Base-by-base conservation (phyloP, 2,888 invertebrate species). In the Epinotia brunnichana region DNA sequence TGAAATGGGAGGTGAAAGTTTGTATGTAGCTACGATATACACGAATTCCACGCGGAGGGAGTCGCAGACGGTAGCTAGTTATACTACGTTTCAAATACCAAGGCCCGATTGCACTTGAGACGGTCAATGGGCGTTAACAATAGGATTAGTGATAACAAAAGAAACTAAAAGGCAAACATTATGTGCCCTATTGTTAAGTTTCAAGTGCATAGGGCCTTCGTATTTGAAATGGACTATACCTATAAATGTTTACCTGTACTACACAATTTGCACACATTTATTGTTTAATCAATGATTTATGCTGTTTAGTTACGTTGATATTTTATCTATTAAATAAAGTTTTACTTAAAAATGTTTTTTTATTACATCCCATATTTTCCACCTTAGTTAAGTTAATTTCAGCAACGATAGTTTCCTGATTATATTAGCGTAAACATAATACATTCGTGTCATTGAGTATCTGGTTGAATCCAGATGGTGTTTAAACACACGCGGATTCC, bases 381-480 rank as follows among this genome's bases (percentile, higher is more conserved):
- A 13, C 15, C 15, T 15, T 15, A 2, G 13, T 17, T 19, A 11
- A 63, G 19, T 3, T 62, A 69, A 57, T 70, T 70, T 63, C 15
- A 35, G 35, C 56, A 19, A 3, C 7, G 10, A 10, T 13, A 17
- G 69, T 61, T 41, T 61, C 41, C 56, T 24, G 39, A 64, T n/a
- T 44, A 24, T 21, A 35, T 64, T 59, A 61, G 39, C 53, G 60
- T 61, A 19, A 69, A 69, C 60, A 66, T 19, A 24, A 29, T 35
- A 39, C 4, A 66, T 51, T 56, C 44, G 29, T 44, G 69, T 56
- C 54, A 56, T 19, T 39, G n/a, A 19, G 19, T 21, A 56, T 56
- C 71, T 61, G 35, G 72, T 35, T 35, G n/a, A 13, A 72, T 61
- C 67, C 17, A 35, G 54, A 48, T 48, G n/a, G 17, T 67, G n/a